These are phyloP conservation scores for Ptychochromis oligacanthus DNA, from an alignment of 2,113 vertebrate genomes.

Conservation along the genomic window DNA sequence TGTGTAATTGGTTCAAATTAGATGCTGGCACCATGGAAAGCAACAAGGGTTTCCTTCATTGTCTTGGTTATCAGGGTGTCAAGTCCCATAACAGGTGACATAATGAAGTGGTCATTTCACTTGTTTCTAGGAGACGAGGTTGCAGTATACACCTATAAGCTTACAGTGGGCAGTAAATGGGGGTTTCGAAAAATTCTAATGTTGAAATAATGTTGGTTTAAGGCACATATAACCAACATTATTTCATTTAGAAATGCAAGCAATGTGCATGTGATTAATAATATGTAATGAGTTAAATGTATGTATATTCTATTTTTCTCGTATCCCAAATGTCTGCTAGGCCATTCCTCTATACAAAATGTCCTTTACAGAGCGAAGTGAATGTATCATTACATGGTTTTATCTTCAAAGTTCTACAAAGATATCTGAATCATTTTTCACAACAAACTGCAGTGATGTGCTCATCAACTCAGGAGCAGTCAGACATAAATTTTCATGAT, in stretches of 20 bases:
- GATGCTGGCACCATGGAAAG: not conserved
- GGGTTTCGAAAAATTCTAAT: not conserved
- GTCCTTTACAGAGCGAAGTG: not conserved
- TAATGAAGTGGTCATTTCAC: not conserved
- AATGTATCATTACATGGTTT: conserved; percentile 17
- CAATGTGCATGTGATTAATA: not conserved
- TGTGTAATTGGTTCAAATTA: not conserved
- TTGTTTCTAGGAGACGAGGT: not conserved
- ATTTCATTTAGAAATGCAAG: too few relatives aligned
- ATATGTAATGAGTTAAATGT: not conserved
- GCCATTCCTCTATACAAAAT: not conserved
- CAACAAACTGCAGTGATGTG: conserved; percentile 4
- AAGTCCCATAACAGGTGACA: not conserved
- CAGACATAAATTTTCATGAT: conserved; percentile 51
- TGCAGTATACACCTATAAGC: not conserved
- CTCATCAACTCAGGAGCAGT: conserved; percentile 42
- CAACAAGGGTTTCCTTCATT: not conserved
- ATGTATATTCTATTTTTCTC: not conserved
- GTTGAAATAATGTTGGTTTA: too few relatives aligned
- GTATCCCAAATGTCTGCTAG: not conserved
- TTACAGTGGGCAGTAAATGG: not conserved
- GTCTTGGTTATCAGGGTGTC: not conserved
- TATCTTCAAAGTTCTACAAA: conserved; percentile 1
- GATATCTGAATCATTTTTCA: conserved; percentile 4
- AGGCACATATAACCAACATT: too few relatives aligned